phyloP scores from a whole-genome alignment of 2,113 vertebrate species.

The Aldabrachelys gigantea region DNA sequence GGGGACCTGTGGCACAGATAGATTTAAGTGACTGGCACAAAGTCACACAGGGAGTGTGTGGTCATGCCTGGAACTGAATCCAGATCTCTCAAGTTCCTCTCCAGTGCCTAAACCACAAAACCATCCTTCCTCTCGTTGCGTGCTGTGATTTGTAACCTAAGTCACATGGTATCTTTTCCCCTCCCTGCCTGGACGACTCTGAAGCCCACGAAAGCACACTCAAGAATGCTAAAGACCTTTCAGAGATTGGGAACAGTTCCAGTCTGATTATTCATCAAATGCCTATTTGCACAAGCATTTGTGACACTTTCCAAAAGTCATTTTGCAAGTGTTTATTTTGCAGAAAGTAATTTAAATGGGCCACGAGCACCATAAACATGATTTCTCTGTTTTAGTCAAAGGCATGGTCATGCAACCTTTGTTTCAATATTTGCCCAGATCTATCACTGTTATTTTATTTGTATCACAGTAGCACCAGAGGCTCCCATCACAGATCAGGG shows the following conservation, averaged over 20 bases:
- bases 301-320: neutral
- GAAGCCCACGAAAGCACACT: neutral
- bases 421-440: constrained; percentile 26
- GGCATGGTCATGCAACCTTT: constrained; percentile 34
- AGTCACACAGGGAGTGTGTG: fast-evolving
- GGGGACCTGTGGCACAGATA: neutral
- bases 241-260: neutral
- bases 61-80: neutral
- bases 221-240: neutral
- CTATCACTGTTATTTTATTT: constrained; percentile 72
- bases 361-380: neutral
- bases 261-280: neutral
- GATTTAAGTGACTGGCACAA: neutral
- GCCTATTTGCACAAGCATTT: neutral
- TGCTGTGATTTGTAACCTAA: neutral
- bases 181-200: neutral
- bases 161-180: neutral
- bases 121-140: neutral
- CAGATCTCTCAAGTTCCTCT: neutral
- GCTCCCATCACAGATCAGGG: constrained; percentile 69
- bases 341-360: neutral
- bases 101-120: neutral
- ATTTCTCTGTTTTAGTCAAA: constrained; percentile 64
- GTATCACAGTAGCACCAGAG: constrained; percentile 62
- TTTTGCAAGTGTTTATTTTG: neutral